Conservation (phyloP, 2,888 invertebrate species). For the Habrosyne pyritoides region DNA sequence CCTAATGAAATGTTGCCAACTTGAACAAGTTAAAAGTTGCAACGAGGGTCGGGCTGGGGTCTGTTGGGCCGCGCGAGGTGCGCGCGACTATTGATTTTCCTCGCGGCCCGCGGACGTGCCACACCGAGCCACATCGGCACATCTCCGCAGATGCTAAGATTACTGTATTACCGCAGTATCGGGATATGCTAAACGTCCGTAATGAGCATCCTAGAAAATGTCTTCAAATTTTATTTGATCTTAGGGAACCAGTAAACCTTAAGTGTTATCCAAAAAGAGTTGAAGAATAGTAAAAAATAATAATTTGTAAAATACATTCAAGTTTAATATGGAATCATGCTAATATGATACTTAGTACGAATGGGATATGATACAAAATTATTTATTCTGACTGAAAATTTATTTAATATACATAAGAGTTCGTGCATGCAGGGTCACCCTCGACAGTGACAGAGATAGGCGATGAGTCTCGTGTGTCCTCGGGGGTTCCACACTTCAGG, state of each 20-base stretch:
- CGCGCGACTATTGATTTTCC: conserved; percentile 81
- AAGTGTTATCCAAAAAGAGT: no score
- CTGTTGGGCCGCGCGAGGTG: conserved; percentile 40
- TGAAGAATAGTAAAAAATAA: no score
- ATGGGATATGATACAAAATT: no score
- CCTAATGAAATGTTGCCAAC: conserved; percentile 25
- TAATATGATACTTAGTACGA: no score
- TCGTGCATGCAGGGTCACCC: not conserved
- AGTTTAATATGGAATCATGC: no score
- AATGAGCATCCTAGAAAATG: no score
- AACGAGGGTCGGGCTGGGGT: conserved; percentile 28
- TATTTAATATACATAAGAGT: not conserved
- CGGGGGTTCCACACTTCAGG: not conserved
- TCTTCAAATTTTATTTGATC: no score
- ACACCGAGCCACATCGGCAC: conserved; percentile 28
- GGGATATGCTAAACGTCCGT: not conserved
- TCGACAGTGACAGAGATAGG: not conserved
- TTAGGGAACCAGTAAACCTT: no score
- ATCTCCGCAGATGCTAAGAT: conserved; percentile 56
- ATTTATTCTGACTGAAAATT: not conserved
- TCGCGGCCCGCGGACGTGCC: conserved; percentile 39
- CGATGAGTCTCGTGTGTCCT: not conserved
- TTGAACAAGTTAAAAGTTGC: conserved; percentile 59
- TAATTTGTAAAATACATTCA: no score
- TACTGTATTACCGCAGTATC: conserved; percentile 24